Conservation (phyloP, 2,797 vertebrate genomes). For the Zonotrichia albicollis region DNA sequence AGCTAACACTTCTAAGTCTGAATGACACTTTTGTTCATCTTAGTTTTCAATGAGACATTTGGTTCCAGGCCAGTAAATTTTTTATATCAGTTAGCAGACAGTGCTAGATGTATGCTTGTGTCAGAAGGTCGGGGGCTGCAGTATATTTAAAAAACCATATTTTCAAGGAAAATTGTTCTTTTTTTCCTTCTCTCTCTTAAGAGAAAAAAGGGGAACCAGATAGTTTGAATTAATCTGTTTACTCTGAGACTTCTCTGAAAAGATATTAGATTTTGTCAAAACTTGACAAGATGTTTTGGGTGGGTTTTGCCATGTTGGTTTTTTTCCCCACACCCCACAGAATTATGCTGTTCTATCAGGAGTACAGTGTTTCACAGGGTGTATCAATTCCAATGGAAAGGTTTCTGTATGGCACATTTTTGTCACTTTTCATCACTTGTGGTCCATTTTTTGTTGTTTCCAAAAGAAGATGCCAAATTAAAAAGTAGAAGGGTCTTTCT, state of each 20-base stretch:
- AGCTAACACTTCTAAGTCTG: not conserved
- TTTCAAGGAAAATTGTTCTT: not conserved
- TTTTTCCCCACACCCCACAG: not conserved
- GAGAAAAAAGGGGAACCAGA: not conserved
- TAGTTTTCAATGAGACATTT: not conserved
- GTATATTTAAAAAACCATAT: not conserved
- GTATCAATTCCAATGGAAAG: not conserved
- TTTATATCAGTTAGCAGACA: not conserved
- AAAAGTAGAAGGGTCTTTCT: not conserved
- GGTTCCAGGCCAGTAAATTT: not conserved
- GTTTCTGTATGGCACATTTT: not conserved
- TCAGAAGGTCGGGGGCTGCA: not conserved
- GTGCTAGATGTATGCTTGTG: not conserved
- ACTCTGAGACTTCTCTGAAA: not conserved
- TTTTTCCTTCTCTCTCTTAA: not conserved
- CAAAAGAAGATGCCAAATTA: not conserved
- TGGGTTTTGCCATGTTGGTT: rapidly evolving
- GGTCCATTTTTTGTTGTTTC: not conserved
- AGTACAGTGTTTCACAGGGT: not conserved
- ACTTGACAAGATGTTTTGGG: not conserved
- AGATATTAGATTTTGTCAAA: constrained; percentile 7
- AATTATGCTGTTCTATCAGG: not conserved
- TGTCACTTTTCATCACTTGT: not conserved
- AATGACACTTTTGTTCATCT: not conserved
- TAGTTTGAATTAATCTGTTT: not conserved